A percentile compares a stretch with the other conserved stretches of the same genome.
Conservation (phyloP, 2,888 invertebrate species). For the Druceiella hillmani region DNA sequence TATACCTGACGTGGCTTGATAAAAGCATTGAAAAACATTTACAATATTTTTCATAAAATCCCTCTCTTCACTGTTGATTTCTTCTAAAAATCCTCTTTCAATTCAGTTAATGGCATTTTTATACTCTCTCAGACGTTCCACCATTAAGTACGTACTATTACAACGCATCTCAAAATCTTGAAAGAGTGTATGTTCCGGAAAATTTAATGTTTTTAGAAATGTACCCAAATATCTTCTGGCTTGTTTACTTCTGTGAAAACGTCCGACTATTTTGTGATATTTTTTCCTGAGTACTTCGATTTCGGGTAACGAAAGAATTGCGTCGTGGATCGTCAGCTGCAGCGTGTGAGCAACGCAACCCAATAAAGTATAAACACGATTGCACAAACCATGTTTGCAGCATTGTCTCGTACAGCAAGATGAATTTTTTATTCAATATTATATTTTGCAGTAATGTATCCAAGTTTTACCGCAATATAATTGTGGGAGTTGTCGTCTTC, state of each 20-base stretch:
- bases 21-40: slow-evolving; percentile 15
- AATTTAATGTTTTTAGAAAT: slow-evolving; percentile 10
- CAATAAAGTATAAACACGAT: slow-evolving; percentile 14
- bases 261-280: slow-evolving; percentile 10
- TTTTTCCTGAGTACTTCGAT: slow-evolving; percentile 11
- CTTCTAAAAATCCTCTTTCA: slow-evolving; percentile 7
- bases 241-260: slow-evolving; percentile 12
- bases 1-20: slow-evolving; percentile 16
- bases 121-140: slow-evolving; percentile 12
- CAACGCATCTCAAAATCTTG: neutral
- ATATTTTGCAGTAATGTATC: slow-evolving; percentile 1
- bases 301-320: slow-evolving; percentile 12
- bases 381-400: slow-evolving; percentile 13
- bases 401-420: slow-evolving; percentile 13
- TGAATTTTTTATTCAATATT: slow-evolving; percentile 3
- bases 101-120: slow-evolving; percentile 11
- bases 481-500: slow-evolving; percentile 11
- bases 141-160: slow-evolving; percentile 8
- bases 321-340: slow-evolving; percentile 14
- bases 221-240: slow-evolving; percentile 8
- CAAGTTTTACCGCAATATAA: slow-evolving; percentile 5
- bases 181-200: too few species aligned
- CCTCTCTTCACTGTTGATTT: slow-evolving; percentile 9
- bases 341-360: slow-evolving; percentile 16
- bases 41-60: too few species aligned